Conservation (phyloP, 2,797 vertebrate species). For the Eulemur rubriventer region DNA sequence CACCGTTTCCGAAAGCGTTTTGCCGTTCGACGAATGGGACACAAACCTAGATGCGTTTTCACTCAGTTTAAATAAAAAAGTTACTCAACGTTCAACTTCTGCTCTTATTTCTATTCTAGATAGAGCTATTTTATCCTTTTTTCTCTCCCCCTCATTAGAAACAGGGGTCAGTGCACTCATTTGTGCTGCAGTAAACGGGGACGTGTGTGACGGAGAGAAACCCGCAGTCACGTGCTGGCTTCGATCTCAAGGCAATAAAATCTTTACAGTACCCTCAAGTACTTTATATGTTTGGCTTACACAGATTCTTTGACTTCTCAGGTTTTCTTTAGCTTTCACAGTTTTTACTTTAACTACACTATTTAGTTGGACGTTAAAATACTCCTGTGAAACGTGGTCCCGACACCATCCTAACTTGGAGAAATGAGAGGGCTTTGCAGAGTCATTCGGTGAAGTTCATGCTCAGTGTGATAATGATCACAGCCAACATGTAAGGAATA, state of each 20-base stretch:
- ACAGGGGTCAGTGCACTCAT: neutral
- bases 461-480: constrained; percentile 52
- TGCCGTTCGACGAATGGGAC: neutral
- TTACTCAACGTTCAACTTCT: neutral
- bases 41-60: neutral
- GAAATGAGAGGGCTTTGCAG: constrained; percentile 26
- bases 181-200: neutral
- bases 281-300: neutral
- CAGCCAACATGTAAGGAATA: constrained; percentile 62
- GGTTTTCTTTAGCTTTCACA: constrained; percentile 2
- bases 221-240: neutral
- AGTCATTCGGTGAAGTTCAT: constrained; percentile 50
- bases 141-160: neutral
- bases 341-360: neutral
- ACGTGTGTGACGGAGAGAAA: neutral
- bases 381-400: neutral
- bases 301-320: neutral
- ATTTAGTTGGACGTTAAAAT: neutral
- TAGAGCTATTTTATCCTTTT: neutral
- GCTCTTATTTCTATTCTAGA: neutral
- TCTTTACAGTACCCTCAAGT: neutral
- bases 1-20: neutral
- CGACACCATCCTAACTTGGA: neutral
- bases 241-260: constrained; percentile 30
- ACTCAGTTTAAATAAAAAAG: neutral